Evolutionary conservation across 2,113 vertebrate species (phyloP), one percentile per base, ranked within the genome.

Genomic region (Rhabdornis inornatus): DNA sequence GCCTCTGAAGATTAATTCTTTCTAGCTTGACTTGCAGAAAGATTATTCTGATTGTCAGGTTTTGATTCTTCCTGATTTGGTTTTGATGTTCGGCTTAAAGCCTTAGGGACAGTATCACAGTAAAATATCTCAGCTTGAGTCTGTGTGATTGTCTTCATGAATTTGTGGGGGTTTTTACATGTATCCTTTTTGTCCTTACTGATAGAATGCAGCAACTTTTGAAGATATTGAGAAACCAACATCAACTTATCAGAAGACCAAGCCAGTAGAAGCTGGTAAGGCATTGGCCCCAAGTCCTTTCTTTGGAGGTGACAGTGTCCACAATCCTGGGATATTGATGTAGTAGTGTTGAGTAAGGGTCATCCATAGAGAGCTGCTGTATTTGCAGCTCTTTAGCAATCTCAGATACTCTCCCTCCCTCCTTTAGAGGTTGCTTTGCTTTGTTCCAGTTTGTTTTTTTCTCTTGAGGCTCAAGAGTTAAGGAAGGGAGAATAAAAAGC

Each of bases 231-330:
- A 98, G 68, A 98, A 98, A 89, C 98, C 98, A 11, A 68, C 94
- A 20, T 86, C 99, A 5, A 94, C 98, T 9, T 99, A 99, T 18
- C 99, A 99, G 98, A 99, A 98, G 95, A 99, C 99, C 13, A 98
- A 98, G 89, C 99, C 99, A 14, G 92, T 99, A 28, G 99, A 99
- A 96, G 98, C 99, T 61, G 99, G 99, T 99, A 92, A 94, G 98
- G 24, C 72, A 7, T 8, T 74, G 57, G 22, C 21, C 39, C 50
- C 30, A 78, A 7, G 55, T 79, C 7, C 17, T 47, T 77, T 77
- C 55, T 76, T 47, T 77, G 63, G 42, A 87, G 50, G 12, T 76
- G 63, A 9, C 63, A 30, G 16, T 20, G 13, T 44, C 39, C 6
- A 2, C 20, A 86, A 88, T 18, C 25, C 45, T 13, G 45, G 75